Evolutionary conservation across 1,140 invertebrate genomes (phyloP), one percentile per base, ranked within the genome.

Genomic region (Caerostris extrusa): DNA sequence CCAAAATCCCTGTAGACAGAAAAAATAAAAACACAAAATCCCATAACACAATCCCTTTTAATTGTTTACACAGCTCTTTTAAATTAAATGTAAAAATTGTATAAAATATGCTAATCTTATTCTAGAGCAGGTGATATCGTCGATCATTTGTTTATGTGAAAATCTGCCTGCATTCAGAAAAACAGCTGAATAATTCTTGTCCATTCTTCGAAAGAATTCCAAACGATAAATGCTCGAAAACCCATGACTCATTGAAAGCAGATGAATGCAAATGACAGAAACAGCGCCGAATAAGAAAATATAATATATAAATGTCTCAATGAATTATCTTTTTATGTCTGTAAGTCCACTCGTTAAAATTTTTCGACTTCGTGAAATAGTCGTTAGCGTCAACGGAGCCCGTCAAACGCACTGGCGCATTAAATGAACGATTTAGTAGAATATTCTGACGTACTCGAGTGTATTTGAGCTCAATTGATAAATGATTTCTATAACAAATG

Each of bases 151-250:
- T 34, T 77, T 77, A 53, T 50, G 71, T 77, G 71, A 77, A 77
- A 77, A 53, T 53, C 71, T 50, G 14, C 71, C 10, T 77, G 71
- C 50, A 77, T 77, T 77, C 71, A 4, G 34, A 77, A 12, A 67
- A 77, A 77, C 71, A 77, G 71, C 71, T 77, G 71, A 77, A 77
- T 77, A 50, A 53, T 77, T 77, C 71, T 7, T 50, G 50, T 34
- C 71, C 34, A 77, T 77, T 77, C 71, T 77, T 50, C 34, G 10
- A 50, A 77, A 19, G 71, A 77, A 77, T 77, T 77, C 71, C 71
- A 12, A 50, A 77, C 19, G 71, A 53, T 77, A 77, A 77, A 77
- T 12, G 71, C 71, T 77, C 14, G 34, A 12, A n/a, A 77, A 77
- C 8, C 4, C 34, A 50, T 77, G 71, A 77, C 71, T 77, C 71